Conservation (phyloP, 1,140 invertebrate genomes). For the Saccostrea cuccullata region DNA sequence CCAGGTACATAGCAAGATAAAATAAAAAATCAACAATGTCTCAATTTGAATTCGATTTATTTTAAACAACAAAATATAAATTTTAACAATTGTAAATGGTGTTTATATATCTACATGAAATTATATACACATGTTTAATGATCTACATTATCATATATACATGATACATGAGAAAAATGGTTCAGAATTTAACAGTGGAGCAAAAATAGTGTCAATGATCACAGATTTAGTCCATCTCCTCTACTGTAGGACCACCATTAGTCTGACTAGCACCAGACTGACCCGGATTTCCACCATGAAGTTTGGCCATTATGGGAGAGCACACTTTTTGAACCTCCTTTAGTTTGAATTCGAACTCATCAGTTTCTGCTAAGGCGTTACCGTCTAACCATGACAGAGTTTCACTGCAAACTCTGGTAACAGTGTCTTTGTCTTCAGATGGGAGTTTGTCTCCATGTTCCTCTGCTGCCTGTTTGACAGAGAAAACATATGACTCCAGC, state of each 20-base stretch:
- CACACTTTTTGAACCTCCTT: slow-evolving; percentile 74
- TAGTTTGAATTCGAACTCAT: slow-evolving; percentile 78
- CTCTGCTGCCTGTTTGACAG: slow-evolving; percentile 90
- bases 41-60: too few species aligned
- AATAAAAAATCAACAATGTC: too few species aligned
- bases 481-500: slow-evolving; percentile 82
- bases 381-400: slow-evolving; percentile 78
- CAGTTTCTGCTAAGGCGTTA: slow-evolving; percentile 78
- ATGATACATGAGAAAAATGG: too few species aligned
- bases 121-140: too few species aligned
- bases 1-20: too few species aligned
- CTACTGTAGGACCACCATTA: slow-evolving; percentile 37
- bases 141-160: too few species aligned
- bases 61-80: too few species aligned
- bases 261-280: neutral
- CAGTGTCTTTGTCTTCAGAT: slow-evolving; percentile 36
- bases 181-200: too few species aligned
- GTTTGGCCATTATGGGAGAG: slow-evolving; percentile 30
- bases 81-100: too few species aligned
- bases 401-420: slow-evolving; percentile 55
- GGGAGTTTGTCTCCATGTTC: slow-evolving; percentile 84
- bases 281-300: neutral
- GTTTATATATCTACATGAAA: too few species aligned
- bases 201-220: too few species aligned
- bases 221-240: slow-evolving; percentile 35